These are phyloP conservation scores for Tachypleus tridentatus DNA, from an alignment of 1,140 invertebrate species.

Conservation along the genomic window DNA sequence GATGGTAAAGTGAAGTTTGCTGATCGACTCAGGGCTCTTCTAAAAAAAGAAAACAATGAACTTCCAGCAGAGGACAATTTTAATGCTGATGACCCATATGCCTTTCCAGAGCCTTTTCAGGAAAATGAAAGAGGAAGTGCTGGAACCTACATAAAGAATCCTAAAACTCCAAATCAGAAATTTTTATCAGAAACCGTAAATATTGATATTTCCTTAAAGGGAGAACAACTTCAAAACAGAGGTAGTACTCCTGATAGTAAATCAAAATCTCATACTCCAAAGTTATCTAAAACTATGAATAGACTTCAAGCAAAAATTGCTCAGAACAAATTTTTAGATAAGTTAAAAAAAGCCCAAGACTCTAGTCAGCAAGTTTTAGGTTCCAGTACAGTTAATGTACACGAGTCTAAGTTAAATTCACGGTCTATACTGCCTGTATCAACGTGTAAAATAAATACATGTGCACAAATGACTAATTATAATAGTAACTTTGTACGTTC, in stretches of 20 bases:
- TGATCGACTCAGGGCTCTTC: conserved; percentile 38
- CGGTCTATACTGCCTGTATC: no score
- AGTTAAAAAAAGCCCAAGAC: conserved; percentile 34
- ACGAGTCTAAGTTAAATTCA: no score
- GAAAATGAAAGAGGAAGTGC: conserved; percentile 14
- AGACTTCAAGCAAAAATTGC: conserved; percentile 40
- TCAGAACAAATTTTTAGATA: conserved; percentile 39
- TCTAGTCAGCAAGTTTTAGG: conserved; percentile 16
- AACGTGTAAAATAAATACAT: no score
- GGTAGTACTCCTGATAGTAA: conserved; percentile 10
- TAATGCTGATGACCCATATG: conserved; percentile 42
- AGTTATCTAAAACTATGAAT: conserved; percentile 39
- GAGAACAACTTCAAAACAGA: no score
- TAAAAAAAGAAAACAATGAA: conserved; percentile 32
- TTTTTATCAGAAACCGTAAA: no score
- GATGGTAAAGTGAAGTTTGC: conserved; percentile 43
- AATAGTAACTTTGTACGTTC: no score
- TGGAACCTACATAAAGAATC: no score
- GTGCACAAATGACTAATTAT: no score
- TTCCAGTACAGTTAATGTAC: no score
- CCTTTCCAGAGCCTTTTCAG: conserved; percentile 43
- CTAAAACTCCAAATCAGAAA: no score
- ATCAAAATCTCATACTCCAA: conserved; percentile 23
- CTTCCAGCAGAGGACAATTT: conserved; percentile 13
- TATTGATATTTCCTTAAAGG: no score